Evolutionary conservation across 2,797 vertebrate species (phyloP).

Genomic region (Pampus argenteus): DNA sequence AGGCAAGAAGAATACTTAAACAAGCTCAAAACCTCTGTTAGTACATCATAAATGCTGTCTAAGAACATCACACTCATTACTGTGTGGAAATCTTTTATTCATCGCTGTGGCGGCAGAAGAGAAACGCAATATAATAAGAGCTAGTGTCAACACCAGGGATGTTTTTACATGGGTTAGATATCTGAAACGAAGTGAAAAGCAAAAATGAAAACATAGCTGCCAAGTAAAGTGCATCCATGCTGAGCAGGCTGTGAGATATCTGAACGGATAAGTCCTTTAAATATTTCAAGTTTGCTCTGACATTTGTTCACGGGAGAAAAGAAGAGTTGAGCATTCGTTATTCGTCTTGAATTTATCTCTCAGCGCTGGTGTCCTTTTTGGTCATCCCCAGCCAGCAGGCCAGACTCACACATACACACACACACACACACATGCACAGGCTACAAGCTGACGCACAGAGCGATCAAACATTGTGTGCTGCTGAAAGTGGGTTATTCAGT

Average conservation of each 20-base stretch:
- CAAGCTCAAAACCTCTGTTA: conserved; percentile 60
- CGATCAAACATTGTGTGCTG: conserved; percentile 41
- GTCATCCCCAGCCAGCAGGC: conserved; percentile 41
- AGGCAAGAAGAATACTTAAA: conserved; percentile 54
- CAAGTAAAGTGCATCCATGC: neutral
- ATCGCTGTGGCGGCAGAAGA: conserved; percentile 36
- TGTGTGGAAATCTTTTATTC: conserved; percentile 62
- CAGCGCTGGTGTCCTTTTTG: conserved; percentile 25
- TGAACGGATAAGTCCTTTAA: conserved; percentile 8
- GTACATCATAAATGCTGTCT: conserved; percentile 67
- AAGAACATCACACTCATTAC: conserved; percentile 59
- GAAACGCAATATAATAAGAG: conserved; percentile 54
- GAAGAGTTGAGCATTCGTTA: neutral
- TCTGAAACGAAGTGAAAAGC: conserved; percentile 32
- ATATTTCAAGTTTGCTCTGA: conserved; percentile 20
- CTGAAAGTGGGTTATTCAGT: conserved; percentile 54
- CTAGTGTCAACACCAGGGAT: conserved; percentile 51
- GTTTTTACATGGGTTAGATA: conserved; percentile 40
- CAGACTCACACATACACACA: neutral
- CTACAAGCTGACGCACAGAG: conserved; percentile 34
- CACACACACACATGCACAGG: conserved; percentile 20
- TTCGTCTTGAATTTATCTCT: conserved; percentile 20
- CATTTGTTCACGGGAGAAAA: conserved; percentile 16
- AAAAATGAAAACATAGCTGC: conserved; percentile 24
- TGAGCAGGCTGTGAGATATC: neutral